Base-by-base conservation (phyloP, 2,113 vertebrate genomes). In the Xiphias gladius region DNA sequence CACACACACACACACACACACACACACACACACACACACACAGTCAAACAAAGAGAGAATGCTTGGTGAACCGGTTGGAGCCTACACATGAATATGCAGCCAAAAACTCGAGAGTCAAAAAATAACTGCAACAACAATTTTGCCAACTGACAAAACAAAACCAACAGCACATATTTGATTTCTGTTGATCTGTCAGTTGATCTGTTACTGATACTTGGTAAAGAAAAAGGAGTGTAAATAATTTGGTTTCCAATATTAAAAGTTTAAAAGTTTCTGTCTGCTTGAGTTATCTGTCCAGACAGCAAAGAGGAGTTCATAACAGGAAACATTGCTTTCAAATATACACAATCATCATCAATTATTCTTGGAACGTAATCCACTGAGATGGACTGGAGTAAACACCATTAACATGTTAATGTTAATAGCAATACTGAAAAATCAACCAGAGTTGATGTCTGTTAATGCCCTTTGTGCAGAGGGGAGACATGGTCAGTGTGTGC, bases 41-140 rank as follows among this genome's bases (percentile, higher is more conserved):
- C 58, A 82, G 35, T 50, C 50, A 59, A 48, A 78, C 55, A 73
- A 65, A 75, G 37, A 85, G 52, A 89, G 64, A 76, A 19, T 26
- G 82, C 6, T 6, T 28, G 55, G 68, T 73, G 76, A 83, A 89
- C 80, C 81, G 72, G 68, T 83, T 79, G 78, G 83, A 80, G 69
- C 59, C 37, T 13, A 72, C 73, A 71, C 32, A 70, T 32, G 63
- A 66, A 72, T 13, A 69, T 67, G 46, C 32, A 67, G 82, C 86
- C 66, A 86, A 82, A 86, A 83, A 62, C 46, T 46, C 50, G 24
- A 76, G 35, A 65, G 63, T 68, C 28, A 24, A 43, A 78, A 83
- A 81, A 79, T 72, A 76, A 82, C 65, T 37, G 52, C 62, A 16
- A 19, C 59, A 32, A 72, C 37, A 75, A 64, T 58, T 41, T 75